Evolutionary conservation across 1,140 invertebrate genomes (phyloP).

Genomic region (Sycophila sp.): DNA sequence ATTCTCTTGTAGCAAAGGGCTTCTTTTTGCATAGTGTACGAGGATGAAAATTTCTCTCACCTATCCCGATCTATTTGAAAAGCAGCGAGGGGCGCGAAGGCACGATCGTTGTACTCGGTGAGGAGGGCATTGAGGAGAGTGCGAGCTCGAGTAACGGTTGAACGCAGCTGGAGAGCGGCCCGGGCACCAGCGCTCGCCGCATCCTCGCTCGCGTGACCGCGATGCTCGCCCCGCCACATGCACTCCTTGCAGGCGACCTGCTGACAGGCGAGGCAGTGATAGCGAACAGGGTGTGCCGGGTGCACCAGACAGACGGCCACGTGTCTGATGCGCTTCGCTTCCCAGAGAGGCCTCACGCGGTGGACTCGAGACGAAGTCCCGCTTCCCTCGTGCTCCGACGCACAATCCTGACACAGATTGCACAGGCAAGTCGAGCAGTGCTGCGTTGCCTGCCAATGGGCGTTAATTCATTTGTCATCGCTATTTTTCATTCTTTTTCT

Average conservation of each 20-base stretch:
- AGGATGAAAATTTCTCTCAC: constrained; percentile 27
- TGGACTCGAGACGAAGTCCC: constrained; percentile 45
- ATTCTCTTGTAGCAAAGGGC: no score
- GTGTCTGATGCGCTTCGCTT: constrained; percentile 56
- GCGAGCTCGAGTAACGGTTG: constrained; percentile 49
- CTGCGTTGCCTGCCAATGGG: constrained; percentile 52
- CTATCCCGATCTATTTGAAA: constrained; percentile 45
- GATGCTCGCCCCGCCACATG: constrained; percentile 55
- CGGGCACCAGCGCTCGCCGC: constrained; percentile 52
- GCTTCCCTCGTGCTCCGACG: constrained; percentile 53
- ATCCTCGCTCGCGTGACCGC: constrained; percentile 60
- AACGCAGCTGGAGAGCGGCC: constrained; percentile 44
- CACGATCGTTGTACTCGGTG: constrained; percentile 47
- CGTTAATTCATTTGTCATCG: no score
- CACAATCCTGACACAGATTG: constrained; percentile 63
- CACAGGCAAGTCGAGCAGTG: constrained; percentile 62
- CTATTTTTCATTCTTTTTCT: no score
- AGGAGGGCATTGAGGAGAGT: constrained; percentile 51
- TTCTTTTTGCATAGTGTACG: no score
- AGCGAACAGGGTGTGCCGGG: constrained; percentile 54
- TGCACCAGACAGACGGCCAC: constrained; percentile 56
- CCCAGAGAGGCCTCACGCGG: constrained; percentile 57
- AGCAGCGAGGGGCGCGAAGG: neutral
- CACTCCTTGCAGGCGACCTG: constrained; percentile 61
- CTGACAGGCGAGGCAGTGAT: constrained; percentile 61